Conservation (phyloP, 2,113 vertebrate species). For the Donacobius atricapilla region DNA sequence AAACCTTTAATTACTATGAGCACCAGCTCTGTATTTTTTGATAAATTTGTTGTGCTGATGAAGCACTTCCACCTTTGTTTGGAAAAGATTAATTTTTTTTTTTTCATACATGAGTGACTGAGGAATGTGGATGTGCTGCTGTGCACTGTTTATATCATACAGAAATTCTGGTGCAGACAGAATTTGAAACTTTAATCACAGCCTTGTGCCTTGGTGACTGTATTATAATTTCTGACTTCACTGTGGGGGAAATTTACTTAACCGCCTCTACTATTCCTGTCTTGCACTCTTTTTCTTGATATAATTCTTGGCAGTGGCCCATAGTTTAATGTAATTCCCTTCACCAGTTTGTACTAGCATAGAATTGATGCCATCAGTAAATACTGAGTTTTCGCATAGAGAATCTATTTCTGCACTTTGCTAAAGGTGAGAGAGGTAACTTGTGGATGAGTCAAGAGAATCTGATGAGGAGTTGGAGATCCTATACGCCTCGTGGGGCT, state of each 20-base stretch:
- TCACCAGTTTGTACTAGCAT: neutral
- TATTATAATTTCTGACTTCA: neutral
- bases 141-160: neutral
- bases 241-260: neutral
- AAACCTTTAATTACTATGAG: neutral
- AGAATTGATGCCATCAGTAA: neutral
- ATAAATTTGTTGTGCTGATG: neutral
- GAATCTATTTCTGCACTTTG: neutral
- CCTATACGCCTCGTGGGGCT: neutral
- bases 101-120: neutral
- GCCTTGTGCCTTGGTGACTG: neutral
- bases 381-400: neutral
- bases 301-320: neutral
- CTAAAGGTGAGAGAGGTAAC: neutral
- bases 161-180: neutral
- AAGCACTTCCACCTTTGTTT: neutral
- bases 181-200: neutral
- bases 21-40: neutral
- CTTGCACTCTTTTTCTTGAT: neutral
- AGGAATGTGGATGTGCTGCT: neutral
- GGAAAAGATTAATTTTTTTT: neutral
- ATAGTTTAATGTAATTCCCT: neutral
- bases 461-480: neutral
- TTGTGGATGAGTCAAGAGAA: neutral
- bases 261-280: neutral